Base-by-base conservation (phyloP, 2,113 vertebrate genomes). In the Caranx melampygus region DNA sequence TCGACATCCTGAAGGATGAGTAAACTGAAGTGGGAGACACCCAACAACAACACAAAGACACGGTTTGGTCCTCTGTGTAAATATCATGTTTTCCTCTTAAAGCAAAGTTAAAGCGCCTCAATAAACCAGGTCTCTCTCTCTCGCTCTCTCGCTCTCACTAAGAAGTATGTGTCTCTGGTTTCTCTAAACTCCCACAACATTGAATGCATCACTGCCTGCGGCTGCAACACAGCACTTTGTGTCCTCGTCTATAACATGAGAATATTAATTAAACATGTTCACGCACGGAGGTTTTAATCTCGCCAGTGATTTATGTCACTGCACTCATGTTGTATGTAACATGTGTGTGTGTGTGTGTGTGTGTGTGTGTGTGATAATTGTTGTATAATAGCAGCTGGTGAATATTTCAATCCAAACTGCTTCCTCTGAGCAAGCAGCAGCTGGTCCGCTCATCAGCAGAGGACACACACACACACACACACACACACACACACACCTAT, bases 371-470 rank as follows among this genome's bases (percentile, higher is more conserved):
- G 40, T 20, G 16, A 69, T 85, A 83, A 81, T 87, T 84, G 78
- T 84, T 73, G 80, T 79, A 60, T 88, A 81, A 88, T 82, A 74
- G 83, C 78, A 70, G 72, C 67, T 70, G 69, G 83, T 86, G 65
- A 86, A 84, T 90, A 77, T 86, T 88, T 86, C 75, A 82, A 84
- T 75, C 72, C 66, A 65, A 71, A 66, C 64, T 35, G 63, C 73
- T 84, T 90, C 75, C 83, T 82, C 62, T 52, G 77, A 84, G 81
- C 81, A 59, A 49, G 26, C 21, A 72, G 82, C 78, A 78, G 80
- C 83, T 72, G 78, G 72, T 34, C 68, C 78, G 55, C 81, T 71
- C 40, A n/a, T 72, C 73, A 72, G 61, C 76, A 84, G 16, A 68
- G 52, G 12, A 33, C 18, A 52, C 44, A 16, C 26, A 61, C 34